Conservation (phyloP, 2,888 invertebrate genomes). For the Idaea biselata region DNA sequence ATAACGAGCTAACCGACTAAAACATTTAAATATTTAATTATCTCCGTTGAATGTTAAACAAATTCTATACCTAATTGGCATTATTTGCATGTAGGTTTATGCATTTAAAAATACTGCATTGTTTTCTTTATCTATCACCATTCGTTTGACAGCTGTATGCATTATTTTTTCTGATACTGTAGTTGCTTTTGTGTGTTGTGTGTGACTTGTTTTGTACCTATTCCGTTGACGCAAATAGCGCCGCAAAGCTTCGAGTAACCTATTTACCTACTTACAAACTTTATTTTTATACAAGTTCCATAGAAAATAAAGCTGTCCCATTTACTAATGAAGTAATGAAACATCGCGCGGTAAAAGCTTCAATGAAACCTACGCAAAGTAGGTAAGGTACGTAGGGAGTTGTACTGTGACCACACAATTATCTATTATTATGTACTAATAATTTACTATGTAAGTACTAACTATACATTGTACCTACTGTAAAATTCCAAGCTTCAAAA, state of each 20-base stretch:
- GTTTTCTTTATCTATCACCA: slow-evolving; percentile 6
- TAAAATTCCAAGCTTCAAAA: too few species aligned
- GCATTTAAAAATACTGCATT: slow-evolving; percentile 12
- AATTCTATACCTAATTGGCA: slow-evolving; percentile 33
- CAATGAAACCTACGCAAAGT: background rate
- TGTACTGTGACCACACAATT: background rate
- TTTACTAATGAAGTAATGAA: background rate
- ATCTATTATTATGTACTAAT: background rate
- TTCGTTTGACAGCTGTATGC: too few species aligned
- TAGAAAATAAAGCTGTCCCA: background rate
- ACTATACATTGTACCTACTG: too few species aligned
- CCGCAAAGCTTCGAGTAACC: background rate
- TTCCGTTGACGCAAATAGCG: background rate
- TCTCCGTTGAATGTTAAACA: background rate
- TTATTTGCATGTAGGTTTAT: slow-evolving; percentile 68
- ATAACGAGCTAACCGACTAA: slow-evolving; percentile 35
- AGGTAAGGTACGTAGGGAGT: background rate
- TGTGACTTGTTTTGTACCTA: background rate
- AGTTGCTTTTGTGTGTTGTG: background rate
- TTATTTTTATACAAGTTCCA: background rate
- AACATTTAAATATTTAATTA: slow-evolving; percentile 40
- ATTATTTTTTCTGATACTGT: too few species aligned
- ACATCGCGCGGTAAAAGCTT: background rate
- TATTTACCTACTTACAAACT: background rate
- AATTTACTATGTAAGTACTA: too few species aligned